A percentile compares a stretch with the other conserved stretches of the same genome.
Evolutionary conservation across 2,797 vertebrate species (phyloP).

Genomic region (Schizothorax lantsangensis): DNA sequence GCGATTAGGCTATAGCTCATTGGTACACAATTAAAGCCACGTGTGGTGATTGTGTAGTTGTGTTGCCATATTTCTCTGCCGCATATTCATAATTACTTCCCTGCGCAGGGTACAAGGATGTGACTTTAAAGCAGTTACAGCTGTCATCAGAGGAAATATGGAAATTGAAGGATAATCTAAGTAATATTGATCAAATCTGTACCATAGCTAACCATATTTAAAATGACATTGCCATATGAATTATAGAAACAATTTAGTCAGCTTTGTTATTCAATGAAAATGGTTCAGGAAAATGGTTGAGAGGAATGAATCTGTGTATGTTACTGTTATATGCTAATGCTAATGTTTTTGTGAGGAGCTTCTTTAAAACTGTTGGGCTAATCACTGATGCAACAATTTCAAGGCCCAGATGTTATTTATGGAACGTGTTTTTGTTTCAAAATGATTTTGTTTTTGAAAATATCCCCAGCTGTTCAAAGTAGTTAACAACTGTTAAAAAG

Average conservation of each 20-base stretch:
- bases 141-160: slow-evolving; percentile 55
- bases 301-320: background rate
- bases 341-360: background rate
- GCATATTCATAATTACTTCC: slow-evolving; percentile 69
- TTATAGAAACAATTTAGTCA: slow-evolving; percentile 52
- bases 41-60: slow-evolving; percentile 52
- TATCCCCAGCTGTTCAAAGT: no score
- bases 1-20: slow-evolving; percentile 60
- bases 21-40: slow-evolving; percentile 58
- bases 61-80: slow-evolving; percentile 65
- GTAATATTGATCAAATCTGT: slow-evolving; percentile 51
- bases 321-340: slow-evolving; percentile 1
- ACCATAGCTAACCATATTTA: slow-evolving; percentile 25
- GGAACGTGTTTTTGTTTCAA: background rate
- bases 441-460: background rate
- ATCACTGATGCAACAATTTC: background rate
- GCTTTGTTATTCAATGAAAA: background rate
- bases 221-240: slow-evolving; percentile 64
- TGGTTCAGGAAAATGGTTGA: background rate
- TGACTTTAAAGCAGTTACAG: slow-evolving; percentile 35
- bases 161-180: slow-evolving; percentile 46
- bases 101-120: slow-evolving; percentile 65
- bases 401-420: background rate
- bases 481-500: no score
- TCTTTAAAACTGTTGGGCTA: background rate